Percentiles rank a stretch among this genome's conserved stretches.
Evolutionary conservation across 1,140 invertebrate genomes (phyloP).

Genomic region (Magallana gigas): DNA sequence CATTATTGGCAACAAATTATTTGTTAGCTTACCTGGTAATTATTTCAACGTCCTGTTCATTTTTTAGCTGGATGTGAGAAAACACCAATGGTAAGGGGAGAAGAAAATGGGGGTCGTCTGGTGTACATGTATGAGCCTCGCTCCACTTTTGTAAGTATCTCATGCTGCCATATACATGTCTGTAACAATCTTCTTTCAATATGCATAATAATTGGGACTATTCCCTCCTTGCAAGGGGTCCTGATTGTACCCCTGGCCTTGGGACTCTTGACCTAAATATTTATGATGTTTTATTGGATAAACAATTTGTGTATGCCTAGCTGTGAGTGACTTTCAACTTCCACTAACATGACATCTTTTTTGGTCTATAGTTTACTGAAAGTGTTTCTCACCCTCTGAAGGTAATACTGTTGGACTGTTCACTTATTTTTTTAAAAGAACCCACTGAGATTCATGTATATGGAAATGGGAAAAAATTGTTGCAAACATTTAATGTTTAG

Average conservation of each 20-base stretch:
- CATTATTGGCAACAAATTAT: no score
- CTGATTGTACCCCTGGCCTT: no score
- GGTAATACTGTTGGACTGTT: not conserved
- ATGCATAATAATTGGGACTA: no score
- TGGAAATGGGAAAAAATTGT: no score
- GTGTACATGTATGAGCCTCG: constrained; percentile 93
- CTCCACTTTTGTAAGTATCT: constrained; percentile 89
- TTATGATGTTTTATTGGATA: no score
- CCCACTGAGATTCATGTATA: no score
- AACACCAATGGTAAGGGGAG: constrained; percentile 74
- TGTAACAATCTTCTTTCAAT: not conserved
- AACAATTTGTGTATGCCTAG: no score
- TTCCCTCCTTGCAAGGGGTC: no score
- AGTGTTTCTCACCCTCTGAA: not conserved
- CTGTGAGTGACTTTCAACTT: no score
- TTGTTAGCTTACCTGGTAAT: no score
- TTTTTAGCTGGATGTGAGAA: constrained; percentile 75
- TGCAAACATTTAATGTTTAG: no score
- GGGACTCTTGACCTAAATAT: no score
- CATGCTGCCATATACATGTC: not conserved
- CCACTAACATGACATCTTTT: not conserved
- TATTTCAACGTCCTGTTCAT: not conserved
- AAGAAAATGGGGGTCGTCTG: constrained; percentile 90
- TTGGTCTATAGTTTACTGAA: not conserved
- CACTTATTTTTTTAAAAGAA: not conserved